Evolutionary conservation across 2,797 vertebrate genomes (phyloP).

Genomic region (Crax fasciolata): DNA sequence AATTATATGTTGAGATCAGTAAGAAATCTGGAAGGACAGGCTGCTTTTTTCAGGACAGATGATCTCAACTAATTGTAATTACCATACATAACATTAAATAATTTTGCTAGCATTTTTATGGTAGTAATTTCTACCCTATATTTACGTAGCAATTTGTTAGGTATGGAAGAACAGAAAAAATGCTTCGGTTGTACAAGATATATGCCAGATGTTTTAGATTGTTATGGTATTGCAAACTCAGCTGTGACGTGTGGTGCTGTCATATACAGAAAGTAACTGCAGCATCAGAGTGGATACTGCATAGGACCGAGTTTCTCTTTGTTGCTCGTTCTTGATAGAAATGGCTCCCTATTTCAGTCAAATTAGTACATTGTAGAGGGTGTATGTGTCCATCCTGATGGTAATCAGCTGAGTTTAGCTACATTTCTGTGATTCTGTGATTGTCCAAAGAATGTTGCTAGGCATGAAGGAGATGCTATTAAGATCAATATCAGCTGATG

Average conservation of each 20-base stretch:
- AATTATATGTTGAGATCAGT: neutral
- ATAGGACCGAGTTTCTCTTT: neutral
- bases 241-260: neutral
- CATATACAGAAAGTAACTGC: neutral
- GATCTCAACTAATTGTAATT: neutral
- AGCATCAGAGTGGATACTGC: neutral
- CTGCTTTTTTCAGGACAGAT: neutral
- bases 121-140: neutral
- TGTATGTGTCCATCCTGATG: neutral
- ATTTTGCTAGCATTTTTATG: neutral
- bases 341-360: neutral
- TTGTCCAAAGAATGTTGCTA: neutral
- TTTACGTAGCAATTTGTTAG: neutral
- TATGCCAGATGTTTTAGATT: neutral
- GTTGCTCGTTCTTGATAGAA: neutral
- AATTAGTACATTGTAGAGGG: neutral
- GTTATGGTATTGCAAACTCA: neutral
- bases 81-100: neutral
- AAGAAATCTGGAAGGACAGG: neutral
- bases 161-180: neutral
- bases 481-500: neutral
- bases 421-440: no score
- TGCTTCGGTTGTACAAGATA: neutral
- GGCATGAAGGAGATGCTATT: neutral
- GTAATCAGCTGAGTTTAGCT: neutral